These are phyloP conservation scores for Nylanderia fulva DNA, from an alignment of 1,140 invertebrate species.

Conservation along the genomic window DNA sequence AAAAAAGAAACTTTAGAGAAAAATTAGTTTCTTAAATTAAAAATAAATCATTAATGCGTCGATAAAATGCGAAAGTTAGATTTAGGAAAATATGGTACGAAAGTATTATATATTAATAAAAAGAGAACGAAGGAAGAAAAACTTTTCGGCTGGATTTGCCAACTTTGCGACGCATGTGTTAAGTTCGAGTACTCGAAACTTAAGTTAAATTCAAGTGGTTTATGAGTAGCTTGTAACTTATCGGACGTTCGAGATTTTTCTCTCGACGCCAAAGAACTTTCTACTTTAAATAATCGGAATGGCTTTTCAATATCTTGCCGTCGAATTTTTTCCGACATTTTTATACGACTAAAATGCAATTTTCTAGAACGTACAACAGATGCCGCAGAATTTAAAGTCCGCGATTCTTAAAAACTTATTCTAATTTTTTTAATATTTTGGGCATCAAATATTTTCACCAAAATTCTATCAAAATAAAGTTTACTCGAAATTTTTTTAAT, in stretches of 20 bases:
- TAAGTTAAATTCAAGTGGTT: conserved; percentile 50
- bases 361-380: too few relatives aligned
- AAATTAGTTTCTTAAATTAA: background rate
- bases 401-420: background rate
- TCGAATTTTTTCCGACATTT: background rate
- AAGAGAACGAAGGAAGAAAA: background rate
- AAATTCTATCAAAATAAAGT: background rate
- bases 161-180: conserved; percentile 26
- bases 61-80: background rate
- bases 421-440: background rate
- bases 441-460: background rate
- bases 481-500: background rate
- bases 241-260: conserved; percentile 13
- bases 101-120: background rate
- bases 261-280: background rate
- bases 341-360: too few relatives aligned
- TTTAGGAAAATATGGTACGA: background rate
- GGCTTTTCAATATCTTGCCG: conserved; percentile 6
- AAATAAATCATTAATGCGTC: background rate
- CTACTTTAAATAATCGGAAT: background rate
- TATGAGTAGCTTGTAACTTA: conserved; percentile 29
- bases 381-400: background rate
- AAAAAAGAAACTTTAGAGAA: background rate
- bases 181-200: conserved; percentile 3
- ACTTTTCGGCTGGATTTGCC: background rate